A percentile compares a stretch with the other conserved stretches of the same genome.
These are phyloP conservation scores for Pavo muticus DNA, from an alignment of 2,113 vertebrate species.

Conservation along the genomic window DNA sequence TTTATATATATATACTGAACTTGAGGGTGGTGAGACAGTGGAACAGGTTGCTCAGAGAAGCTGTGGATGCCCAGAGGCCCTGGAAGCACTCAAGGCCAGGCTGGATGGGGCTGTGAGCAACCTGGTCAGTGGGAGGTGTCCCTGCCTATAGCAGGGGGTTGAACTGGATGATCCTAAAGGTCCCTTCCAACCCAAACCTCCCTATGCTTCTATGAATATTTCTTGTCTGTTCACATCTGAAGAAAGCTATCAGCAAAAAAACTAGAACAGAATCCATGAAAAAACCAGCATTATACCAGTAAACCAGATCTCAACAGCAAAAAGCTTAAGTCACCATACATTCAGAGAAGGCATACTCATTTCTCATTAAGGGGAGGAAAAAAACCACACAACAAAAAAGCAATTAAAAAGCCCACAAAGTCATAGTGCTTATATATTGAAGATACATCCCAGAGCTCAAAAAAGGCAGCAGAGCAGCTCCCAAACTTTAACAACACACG, in stretches of 20 bases:
- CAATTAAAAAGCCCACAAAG: not conserved
- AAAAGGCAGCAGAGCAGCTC: not conserved
- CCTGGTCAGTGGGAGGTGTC: too few species aligned
- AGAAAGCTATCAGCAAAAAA: not conserved
- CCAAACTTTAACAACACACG: not conserved
- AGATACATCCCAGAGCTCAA: not conserved
- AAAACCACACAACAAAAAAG: not conserved
- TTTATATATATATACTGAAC: too few species aligned
- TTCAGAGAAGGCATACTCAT: not conserved
- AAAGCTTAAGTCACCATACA: not conserved
- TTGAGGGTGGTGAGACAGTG: too few species aligned
- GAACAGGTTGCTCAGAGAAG: too few species aligned
- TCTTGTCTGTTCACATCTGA: not conserved
- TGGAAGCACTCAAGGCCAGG: too few species aligned
- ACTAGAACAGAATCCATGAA: not conserved
- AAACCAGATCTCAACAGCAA: not conserved
- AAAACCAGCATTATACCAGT: not conserved
- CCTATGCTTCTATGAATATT: not conserved
- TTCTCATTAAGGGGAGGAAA: not conserved
- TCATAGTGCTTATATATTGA: not conserved
- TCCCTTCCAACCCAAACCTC: too few species aligned
- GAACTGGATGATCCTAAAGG: too few species aligned
- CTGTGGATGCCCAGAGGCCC: too few species aligned
- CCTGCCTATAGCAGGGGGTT: too few species aligned
- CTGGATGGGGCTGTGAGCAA: too few species aligned